Evolutionary conservation across 1,140 invertebrate species (phyloP).

Genomic region (Nylanderia fulva): DNA sequence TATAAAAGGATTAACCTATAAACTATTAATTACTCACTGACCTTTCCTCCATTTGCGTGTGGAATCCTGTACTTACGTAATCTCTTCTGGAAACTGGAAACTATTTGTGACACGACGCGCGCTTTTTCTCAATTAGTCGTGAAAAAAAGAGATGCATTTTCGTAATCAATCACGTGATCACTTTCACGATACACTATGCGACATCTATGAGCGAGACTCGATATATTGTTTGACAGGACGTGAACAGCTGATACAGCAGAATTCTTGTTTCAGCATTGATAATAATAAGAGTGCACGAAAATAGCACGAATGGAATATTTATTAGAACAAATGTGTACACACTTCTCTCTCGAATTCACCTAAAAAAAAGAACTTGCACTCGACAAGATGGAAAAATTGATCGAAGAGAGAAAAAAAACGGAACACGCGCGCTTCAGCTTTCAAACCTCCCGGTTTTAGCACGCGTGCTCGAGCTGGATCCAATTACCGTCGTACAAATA

Average conservation of each 20-base stretch:
- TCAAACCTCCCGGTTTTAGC: not conserved
- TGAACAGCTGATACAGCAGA: not conserved
- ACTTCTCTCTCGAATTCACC: too few species aligned
- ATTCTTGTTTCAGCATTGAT: not conserved
- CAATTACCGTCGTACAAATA: conserved; percentile 33
- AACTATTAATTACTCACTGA: too few species aligned
- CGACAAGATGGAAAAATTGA: not conserved
- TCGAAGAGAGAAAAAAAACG: too few species aligned
- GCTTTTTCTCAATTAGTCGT: too few species aligned
- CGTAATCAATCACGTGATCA: too few species aligned
- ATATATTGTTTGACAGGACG: not conserved
- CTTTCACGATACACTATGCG: not conserved
- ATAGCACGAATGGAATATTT: not conserved
- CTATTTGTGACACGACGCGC: too few species aligned
- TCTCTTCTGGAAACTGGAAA: too few species aligned
- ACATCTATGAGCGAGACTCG: not conserved
- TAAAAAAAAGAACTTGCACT: too few species aligned
- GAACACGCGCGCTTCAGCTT: not conserved
- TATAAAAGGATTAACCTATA: too few species aligned
- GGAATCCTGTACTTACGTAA: too few species aligned
- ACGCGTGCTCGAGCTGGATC: conserved; percentile 17
- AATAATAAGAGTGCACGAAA: not conserved
- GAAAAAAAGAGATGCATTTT: too few species aligned
- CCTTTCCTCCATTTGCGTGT: too few species aligned
- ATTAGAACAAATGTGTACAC: not conserved